Percentiles rank a stretch among this genome's conserved stretches.
phyloP scores from a whole-genome alignment of 2,113 vertebrate species.

The Irena cyanogastra region DNA sequence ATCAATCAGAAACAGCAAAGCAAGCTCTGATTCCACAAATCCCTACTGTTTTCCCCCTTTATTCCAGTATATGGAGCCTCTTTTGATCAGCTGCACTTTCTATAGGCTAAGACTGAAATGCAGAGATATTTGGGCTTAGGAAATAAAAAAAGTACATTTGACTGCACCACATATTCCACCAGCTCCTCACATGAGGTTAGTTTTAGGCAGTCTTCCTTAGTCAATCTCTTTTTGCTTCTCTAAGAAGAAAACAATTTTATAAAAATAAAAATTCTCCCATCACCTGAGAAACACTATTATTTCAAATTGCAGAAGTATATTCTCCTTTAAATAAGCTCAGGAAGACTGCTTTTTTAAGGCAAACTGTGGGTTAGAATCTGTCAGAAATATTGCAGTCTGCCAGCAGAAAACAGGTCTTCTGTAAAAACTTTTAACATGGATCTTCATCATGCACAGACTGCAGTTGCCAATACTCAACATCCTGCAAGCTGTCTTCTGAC shows the following conservation, averaged over 20 bases:
- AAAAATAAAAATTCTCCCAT: background rate
- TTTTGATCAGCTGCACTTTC: background rate
- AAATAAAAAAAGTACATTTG: background rate
- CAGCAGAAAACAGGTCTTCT: background rate
- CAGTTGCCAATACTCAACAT: background rate
- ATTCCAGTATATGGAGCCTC: background rate
- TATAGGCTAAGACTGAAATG: background rate
- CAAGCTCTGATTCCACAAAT: background rate
- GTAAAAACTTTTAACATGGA: background rate
- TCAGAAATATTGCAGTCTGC: background rate
- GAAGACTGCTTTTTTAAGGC: background rate
- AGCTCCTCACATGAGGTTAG: background rate
- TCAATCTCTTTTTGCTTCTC: background rate
- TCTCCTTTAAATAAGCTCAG: background rate
- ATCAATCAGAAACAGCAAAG: background rate
- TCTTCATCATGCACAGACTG: background rate
- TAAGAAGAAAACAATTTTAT: background rate
- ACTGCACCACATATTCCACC: background rate
- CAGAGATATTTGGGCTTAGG: background rate
- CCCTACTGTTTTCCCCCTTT: accelerated
- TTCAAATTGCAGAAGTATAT: background rate
- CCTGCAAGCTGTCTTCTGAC: background rate
- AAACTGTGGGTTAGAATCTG: background rate
- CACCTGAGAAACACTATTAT: background rate
- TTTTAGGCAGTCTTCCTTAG: background rate